Percentiles rank a stretch among this genome's conserved stretches.
These are phyloP conservation scores for Drosophila nigrodunni DNA, from an alignment of 1,140 invertebrate genomes.

Conservation along the genomic window DNA sequence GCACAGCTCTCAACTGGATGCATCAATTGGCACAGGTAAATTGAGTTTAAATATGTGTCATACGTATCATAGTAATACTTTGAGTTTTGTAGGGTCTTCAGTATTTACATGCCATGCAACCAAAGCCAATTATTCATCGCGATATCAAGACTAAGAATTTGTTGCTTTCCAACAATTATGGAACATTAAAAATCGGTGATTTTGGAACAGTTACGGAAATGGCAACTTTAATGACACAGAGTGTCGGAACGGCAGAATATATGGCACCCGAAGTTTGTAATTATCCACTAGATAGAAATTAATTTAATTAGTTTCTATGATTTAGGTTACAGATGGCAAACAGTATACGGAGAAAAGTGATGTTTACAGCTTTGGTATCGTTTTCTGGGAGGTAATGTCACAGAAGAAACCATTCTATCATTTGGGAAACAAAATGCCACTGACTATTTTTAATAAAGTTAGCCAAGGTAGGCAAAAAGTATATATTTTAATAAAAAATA, in stretches of 20 bases:
- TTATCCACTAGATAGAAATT: too few relatives aligned
- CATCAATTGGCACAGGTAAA: constrained; percentile 10
- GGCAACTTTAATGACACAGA: background rate
- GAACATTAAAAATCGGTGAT: constrained; percentile 23
- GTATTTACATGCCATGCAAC: constrained; percentile 19
- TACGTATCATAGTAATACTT: background rate
- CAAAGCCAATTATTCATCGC: constrained; percentile 16
- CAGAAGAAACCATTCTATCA: constrained; percentile 7
- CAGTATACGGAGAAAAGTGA: constrained; percentile 14
- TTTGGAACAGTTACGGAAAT: constrained; percentile 13
- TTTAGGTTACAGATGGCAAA: background rate
- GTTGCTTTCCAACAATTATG: constrained; percentile 3
- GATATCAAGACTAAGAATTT: constrained; percentile 27
- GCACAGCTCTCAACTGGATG: background rate
- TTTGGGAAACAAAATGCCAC: background rate
- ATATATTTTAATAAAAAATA: background rate
- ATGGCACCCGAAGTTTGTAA: constrained; percentile 6
- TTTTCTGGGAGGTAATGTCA: constrained; percentile 23
- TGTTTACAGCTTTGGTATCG: constrained; percentile 21
- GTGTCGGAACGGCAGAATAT: background rate
- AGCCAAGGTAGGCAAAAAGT: background rate
- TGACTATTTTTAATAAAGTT: background rate
- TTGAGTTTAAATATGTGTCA: background rate
- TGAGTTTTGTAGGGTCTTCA: constrained; percentile 4
- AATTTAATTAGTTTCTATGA: background rate